Evolutionary conservation across 2,113 vertebrate species (phyloP).

Genomic region (Meriones unguiculatus): DNA sequence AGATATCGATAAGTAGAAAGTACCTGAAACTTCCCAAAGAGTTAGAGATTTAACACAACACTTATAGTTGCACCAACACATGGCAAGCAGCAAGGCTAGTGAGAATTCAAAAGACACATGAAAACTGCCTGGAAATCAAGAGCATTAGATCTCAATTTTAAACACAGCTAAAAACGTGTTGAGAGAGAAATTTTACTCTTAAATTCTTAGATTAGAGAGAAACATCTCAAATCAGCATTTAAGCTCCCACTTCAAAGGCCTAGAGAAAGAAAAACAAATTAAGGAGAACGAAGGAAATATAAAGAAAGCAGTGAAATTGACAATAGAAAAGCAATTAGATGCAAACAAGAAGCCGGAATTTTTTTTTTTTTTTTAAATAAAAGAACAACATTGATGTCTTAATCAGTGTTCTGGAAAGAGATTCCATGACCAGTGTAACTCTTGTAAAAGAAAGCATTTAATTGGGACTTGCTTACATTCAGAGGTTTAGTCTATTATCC

Average conservation of each 20-base stretch:
- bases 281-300: neutral
- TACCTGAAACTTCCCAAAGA: neutral
- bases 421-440: too few species aligned
- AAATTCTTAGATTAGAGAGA: conserved; percentile 32
- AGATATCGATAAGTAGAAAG: neutral
- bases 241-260: neutral
- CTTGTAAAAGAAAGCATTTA: neutral
- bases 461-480: neutral
- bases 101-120: neutral
- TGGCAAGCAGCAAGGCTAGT: neutral
- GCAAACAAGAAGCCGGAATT: neutral
- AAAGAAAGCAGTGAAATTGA: neutral
- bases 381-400: neutral
- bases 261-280: conserved; percentile 11
- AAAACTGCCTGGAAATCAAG: neutral
- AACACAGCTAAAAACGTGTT: neutral
- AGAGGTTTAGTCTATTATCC: neutral
- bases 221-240: neutral
- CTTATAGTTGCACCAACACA: neutral
- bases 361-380: neutral
- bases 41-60: neutral
- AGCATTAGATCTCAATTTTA: neutral
- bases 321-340: neutral
- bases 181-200: neutral
- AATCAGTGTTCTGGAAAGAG: neutral